Evolutionary conservation across 2,797 vertebrate genomes (phyloP), one percentile per base, ranked within the genome.

Genomic region (Catamblyrhynchus diadema): DNA sequence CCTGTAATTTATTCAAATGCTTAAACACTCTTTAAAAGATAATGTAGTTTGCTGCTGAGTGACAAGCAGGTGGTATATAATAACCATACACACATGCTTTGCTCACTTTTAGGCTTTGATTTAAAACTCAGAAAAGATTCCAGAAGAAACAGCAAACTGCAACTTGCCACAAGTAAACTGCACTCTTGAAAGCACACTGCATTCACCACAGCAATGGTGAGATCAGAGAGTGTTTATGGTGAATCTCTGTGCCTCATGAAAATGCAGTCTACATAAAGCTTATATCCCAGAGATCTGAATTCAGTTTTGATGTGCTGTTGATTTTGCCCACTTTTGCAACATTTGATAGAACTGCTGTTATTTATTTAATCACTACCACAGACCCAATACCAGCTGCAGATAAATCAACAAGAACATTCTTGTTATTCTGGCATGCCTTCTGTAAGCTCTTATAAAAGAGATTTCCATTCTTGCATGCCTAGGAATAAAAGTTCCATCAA

Each of bases 361-460:
- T 83, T 84, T 83, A 71, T 45, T 81, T 86, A 83, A 82, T 79
- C 73, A 73, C 57, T 53, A 64, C 51, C 12, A 1, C 71, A 91
- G 71, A 66, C 41, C 54, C n/a, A 73, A 70, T 62, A 74, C 59
- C 42, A 90, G 66, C 79, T 81, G 70, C 53, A 86, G 71, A 85
- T 80, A 93, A 81, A 82, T 81, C 90, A 95, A 73, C 62, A 66
- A 88, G 75, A 86, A 75, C 80, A 85, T 94, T 90, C 84, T 61
- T 90, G 74, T 86, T 95, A 85, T 90, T 83, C 82, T 86, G 60
- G 39, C 81, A 53, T 62, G 71, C 51, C 48, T 92, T 82, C 89
- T 89, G 67, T 67, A 51, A 91, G 83, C 44, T 85, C 61, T 88
- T 62, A 82, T 87, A 73, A 84, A 94, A 81, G 48, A 83, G 19